Conservation (phyloP, 2,113 vertebrate genomes). For the Myxocyprinus asiaticus region DNA sequence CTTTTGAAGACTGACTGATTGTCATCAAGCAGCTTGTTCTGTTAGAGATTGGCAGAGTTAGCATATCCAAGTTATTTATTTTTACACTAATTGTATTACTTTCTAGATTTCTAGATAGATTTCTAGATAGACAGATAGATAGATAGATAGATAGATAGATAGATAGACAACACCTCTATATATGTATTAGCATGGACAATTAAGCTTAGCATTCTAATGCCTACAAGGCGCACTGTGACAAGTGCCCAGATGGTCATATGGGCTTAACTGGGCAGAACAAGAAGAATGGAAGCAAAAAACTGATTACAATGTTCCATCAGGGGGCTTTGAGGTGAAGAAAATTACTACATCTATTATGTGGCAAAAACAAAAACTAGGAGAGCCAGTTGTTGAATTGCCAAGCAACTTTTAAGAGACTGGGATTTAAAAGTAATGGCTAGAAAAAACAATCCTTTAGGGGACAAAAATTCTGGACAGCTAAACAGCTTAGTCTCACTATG, state of each 20-base stretch:
- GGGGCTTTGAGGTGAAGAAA: constrained; percentile 61
- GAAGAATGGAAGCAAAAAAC: constrained; percentile 59
- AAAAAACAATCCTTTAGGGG: constrained; percentile 26
- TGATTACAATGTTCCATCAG: constrained; percentile 65
- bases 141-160: too few species aligned
- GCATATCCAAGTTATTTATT: too few species aligned
- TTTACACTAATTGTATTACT: too few species aligned
- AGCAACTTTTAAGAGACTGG: constrained; percentile 21
- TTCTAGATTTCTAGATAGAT: too few species aligned
- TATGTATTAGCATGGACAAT: not conserved
- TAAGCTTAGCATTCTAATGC: constrained; percentile 64
- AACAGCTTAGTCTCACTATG: not conserved
- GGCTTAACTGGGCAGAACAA: constrained; percentile 59
- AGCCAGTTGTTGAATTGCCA: constrained; percentile 45
- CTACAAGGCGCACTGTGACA: constrained; percentile 58
- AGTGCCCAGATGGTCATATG: constrained; percentile 57
- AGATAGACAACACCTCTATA: too few species aligned
- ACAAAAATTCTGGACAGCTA: constrained; percentile 5
- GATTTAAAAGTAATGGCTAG: constrained; percentile 29
- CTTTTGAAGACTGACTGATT: too few species aligned
- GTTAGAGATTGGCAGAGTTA: too few species aligned
- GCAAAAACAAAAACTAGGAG: constrained; percentile 58
- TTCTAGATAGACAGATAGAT: too few species aligned
- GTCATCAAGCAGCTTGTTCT: too few species aligned
- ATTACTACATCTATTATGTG: constrained; percentile 65